These are phyloP conservation scores for Anarrhichthys ocellatus DNA, from an alignment of 2,113 vertebrate species.

Conservation along the genomic window DNA sequence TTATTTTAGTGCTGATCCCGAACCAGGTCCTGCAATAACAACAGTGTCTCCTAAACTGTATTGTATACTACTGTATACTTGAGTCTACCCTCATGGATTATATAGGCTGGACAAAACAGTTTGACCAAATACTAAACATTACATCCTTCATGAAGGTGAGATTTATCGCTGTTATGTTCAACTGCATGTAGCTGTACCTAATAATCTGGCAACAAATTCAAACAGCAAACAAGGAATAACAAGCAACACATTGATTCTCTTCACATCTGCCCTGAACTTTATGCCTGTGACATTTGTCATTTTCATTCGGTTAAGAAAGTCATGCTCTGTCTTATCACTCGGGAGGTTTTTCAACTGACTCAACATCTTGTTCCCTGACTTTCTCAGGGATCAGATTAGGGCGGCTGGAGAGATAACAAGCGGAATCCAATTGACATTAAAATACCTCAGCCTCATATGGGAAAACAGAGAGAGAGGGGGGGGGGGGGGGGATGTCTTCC, in stretches of 20 bases:
- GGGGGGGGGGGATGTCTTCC: slow-evolving; percentile 28
- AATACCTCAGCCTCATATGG: slow-evolving; percentile 52
- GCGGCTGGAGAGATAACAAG: slow-evolving; percentile 54
- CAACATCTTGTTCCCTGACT: slow-evolving; percentile 44
- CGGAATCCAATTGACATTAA: slow-evolving; percentile 61
- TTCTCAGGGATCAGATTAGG: slow-evolving; percentile 68
- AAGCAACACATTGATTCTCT: not conserved
- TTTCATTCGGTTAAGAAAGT: slow-evolving; percentile 15
- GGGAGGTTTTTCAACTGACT: slow-evolving; percentile 49
- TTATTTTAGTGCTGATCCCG: not conserved
- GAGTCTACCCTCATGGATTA: not conserved
- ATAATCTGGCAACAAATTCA: not conserved
- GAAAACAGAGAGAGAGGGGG: slow-evolving; percentile 9
- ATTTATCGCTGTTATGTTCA: not conserved
- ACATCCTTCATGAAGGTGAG: not conserved
- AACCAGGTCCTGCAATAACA: not conserved
- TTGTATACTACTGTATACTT: not conserved
- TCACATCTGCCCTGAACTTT: slow-evolving; percentile 9
- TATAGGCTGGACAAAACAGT: not conserved
- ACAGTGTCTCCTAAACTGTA: not conserved
- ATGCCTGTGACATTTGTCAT: slow-evolving; percentile 11
- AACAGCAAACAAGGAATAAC: not conserved
- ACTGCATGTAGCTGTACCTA: not conserved
- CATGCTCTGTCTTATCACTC: slow-evolving; percentile 40
- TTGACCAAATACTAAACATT: not conserved